Evolutionary conservation across 2,113 vertebrate species (phyloP).

Genomic region (Zapornia atra): DNA sequence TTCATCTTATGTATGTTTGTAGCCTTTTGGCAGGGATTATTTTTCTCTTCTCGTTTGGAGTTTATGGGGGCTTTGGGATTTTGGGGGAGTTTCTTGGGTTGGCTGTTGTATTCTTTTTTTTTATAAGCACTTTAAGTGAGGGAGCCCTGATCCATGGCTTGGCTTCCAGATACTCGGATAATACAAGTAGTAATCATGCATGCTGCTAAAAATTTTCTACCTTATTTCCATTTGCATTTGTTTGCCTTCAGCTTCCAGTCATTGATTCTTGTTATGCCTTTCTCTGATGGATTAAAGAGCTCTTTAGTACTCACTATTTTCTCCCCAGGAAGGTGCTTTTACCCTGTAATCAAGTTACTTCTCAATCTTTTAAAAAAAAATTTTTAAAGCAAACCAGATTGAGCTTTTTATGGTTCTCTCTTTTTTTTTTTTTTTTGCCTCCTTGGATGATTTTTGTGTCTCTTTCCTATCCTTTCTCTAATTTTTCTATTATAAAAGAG

Average conservation of each 20-base stretch:
- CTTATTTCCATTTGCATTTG: constrained; percentile 43
- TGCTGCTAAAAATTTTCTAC: constrained; percentile 37
- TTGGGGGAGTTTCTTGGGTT: too few species aligned
- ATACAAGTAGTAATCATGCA: constrained; percentile 21
- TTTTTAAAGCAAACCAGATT: background rate
- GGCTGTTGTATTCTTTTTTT: background rate
- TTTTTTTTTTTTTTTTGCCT: background rate
- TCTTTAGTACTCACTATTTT: constrained; percentile 51
- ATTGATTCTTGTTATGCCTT: constrained; percentile 39
- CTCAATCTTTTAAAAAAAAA: background rate
- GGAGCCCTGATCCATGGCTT: background rate
- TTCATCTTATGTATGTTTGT: background rate
- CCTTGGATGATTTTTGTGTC: background rate
- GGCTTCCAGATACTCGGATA: background rate
- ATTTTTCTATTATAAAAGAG: background rate
- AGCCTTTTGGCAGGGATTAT: background rate
- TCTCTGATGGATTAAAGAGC: constrained; percentile 47
- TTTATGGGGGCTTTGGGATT: too few species aligned
- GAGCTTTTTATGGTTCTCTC: background rate
- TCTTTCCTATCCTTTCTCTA: background rate
- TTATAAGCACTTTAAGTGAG: background rate
- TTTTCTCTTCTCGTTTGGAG: background rate
- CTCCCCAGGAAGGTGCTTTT: constrained; percentile 47
- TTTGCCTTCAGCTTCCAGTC: constrained; percentile 52
- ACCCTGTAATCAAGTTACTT: constrained; percentile 49